phyloP scores from a whole-genome alignment of 2,113 vertebrate species.

The Ailuropoda melanoleuca region DNA sequence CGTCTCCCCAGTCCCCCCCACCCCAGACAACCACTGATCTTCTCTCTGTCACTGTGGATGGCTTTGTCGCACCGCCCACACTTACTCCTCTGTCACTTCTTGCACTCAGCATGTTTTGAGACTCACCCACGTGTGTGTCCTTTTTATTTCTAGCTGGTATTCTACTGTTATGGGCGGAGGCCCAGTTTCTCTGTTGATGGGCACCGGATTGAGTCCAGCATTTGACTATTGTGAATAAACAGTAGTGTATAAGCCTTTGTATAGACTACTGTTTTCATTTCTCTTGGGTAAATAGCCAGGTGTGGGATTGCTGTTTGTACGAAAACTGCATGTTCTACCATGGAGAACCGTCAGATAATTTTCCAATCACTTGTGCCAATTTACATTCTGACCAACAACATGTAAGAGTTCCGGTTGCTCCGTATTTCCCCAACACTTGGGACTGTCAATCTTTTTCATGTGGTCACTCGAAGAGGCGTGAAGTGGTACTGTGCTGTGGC shows the following conservation, averaged over 20 bases:
- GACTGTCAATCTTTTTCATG: neutral
- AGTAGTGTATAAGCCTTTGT: neutral
- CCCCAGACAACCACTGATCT: neutral
- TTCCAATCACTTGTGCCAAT: neutral
- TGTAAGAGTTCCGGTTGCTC: neutral
- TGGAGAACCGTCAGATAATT: neutral
- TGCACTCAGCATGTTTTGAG: neutral
- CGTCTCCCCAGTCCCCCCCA: neutral
- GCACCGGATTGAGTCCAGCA: neutral
- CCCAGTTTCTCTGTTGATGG: neutral
- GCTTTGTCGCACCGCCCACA: neutral
- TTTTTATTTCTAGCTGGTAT: neutral
- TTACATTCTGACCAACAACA: neutral
- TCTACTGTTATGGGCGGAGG: neutral
- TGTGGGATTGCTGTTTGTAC: neutral
- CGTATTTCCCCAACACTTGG: neutral
- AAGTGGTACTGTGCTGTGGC: neutral
- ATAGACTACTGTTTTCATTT: neutral
- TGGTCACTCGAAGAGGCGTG: neutral
- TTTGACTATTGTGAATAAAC: neutral
- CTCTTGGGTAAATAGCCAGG: neutral
- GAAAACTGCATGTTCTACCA: neutral
- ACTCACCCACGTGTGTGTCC: neutral
- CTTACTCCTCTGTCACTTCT: neutral
- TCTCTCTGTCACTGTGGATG: neutral